Evolutionary conservation across 2,888 invertebrate genomes (phyloP).

Genomic region (Lottia scabra): DNA sequence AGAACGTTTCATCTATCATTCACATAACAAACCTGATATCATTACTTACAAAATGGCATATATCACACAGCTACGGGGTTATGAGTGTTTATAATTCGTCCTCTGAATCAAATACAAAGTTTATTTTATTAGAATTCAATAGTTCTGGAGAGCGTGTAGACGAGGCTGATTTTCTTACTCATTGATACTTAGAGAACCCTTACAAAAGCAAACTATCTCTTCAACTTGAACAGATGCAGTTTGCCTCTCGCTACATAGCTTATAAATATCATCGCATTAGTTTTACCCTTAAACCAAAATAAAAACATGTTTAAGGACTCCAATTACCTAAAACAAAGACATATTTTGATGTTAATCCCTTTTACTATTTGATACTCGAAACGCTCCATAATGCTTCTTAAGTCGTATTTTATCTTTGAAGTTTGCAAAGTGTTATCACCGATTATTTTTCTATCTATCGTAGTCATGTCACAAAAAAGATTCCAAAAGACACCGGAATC

Average conservation of each 20-base stretch:
- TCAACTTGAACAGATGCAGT: not conserved
- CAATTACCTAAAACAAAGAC: not conserved
- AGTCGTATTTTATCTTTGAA: not conserved
- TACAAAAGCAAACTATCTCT: constrained; percentile 3
- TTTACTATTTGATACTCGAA: constrained; percentile 2
- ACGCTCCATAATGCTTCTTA: constrained; percentile 1
- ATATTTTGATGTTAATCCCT: constrained; percentile 7
- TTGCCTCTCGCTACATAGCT: not conserved
- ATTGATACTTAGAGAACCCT: constrained; percentile 4
- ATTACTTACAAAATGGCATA: not conserved
- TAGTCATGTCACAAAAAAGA: constrained; percentile 5
- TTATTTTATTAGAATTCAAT: constrained; percentile 3
- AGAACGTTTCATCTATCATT: too few relatives aligned
- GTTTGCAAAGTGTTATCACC: not conserved
- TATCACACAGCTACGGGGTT: not conserved
- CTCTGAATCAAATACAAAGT: constrained; percentile 1
- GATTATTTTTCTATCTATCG: constrained; percentile 4
- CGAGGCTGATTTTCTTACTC: not conserved
- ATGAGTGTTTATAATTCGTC: not conserved
- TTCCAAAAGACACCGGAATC: constrained; percentile 3
- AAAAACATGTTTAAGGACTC: constrained; percentile 4
- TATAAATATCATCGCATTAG: constrained; percentile 5
- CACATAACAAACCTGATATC: too few relatives aligned
- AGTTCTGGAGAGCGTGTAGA: not conserved
- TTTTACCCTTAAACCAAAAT: constrained; percentile 1